Evolutionary conservation across 2,113 vertebrate species (phyloP).

Genomic region (Rhinopithecus roxellana): DNA sequence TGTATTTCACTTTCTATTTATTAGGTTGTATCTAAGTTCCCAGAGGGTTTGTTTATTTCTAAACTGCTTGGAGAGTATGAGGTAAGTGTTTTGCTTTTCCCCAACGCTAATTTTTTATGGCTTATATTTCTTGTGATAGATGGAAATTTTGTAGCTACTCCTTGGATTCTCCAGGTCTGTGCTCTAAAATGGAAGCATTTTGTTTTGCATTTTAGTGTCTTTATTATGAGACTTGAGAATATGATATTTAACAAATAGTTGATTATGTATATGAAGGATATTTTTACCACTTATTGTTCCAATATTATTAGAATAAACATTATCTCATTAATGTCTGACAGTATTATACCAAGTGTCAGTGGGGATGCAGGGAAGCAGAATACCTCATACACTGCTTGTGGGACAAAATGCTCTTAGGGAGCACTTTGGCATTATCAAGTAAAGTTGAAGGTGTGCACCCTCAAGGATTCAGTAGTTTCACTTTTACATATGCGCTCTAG

Average conservation of each 20-base stretch:
- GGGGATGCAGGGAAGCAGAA: neutral
- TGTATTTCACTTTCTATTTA: conserved; percentile 43
- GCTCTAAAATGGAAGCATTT: neutral
- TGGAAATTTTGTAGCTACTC: neutral
- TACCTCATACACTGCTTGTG: neutral
- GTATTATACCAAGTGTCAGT: neutral
- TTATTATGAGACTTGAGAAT: conserved; percentile 38
- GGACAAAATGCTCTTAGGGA: neutral
- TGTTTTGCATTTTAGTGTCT: conserved; percentile 20
- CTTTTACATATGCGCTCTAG: neutral
- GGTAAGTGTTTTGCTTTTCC: conserved; percentile 80
- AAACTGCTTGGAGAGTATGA: conserved; percentile 88
- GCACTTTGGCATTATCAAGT: neutral
- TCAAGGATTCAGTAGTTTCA: neutral
- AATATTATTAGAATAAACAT: neutral
- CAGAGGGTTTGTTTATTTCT: conserved; percentile 86
- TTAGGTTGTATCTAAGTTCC: conserved; percentile 79
- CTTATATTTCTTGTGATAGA: neutral
- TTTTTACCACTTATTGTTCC: neutral
- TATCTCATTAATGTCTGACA: neutral
- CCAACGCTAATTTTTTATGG: neutral
- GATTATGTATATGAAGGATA: neutral
- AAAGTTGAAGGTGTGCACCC: neutral
- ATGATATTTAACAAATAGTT: neutral
- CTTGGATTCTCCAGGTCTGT: neutral